Percentiles rank a stretch among this genome's conserved stretches.
phyloP scores from a whole-genome alignment of 2,888 invertebrate species.

The Euplagia quadripunctaria region DNA sequence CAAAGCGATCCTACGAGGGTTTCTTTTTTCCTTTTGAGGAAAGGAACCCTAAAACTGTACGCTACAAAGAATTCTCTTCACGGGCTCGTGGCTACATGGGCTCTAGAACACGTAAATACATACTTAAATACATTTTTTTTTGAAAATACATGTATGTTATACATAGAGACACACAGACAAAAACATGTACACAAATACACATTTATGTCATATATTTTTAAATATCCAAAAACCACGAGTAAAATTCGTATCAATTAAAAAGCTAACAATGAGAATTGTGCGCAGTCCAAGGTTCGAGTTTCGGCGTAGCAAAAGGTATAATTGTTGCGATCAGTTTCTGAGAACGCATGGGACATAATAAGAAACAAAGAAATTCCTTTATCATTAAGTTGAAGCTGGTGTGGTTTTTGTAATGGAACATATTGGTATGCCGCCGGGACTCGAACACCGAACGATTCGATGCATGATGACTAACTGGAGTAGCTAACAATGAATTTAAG shows the following conservation, averaged over 20 bases:
- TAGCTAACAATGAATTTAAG: background rate
- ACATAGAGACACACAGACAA: no score
- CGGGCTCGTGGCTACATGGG: no score
- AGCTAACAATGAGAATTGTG: conserved; percentile 22
- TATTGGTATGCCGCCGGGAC: conserved; percentile 21
- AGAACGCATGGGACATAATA: conserved; percentile 22
- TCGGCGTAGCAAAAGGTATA: conserved; percentile 25
- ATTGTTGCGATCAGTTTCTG: conserved; percentile 26
- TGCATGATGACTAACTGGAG: background rate
- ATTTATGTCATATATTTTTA: background rate
- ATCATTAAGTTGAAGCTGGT: conserved; percentile 19
- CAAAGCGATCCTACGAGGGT: no score
- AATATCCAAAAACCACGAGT: background rate
- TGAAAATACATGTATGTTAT: no score
- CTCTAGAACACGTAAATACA: no score
- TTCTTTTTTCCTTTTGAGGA: no score
- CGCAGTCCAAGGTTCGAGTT: conserved; percentile 15
- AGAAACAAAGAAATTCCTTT: conserved; percentile 24
- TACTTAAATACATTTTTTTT: no score
- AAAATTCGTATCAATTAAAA: conserved; percentile 20
- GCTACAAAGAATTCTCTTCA: no score
- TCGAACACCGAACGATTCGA: conserved; percentile 15
- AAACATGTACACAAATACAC: no score
- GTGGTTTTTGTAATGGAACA: conserved; percentile 12
- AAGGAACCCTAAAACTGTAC: no score